These are phyloP conservation scores for Rattus norvegicus DNA, from an alignment of 2,113 vertebrate species.

Conservation along the genomic window DNA sequence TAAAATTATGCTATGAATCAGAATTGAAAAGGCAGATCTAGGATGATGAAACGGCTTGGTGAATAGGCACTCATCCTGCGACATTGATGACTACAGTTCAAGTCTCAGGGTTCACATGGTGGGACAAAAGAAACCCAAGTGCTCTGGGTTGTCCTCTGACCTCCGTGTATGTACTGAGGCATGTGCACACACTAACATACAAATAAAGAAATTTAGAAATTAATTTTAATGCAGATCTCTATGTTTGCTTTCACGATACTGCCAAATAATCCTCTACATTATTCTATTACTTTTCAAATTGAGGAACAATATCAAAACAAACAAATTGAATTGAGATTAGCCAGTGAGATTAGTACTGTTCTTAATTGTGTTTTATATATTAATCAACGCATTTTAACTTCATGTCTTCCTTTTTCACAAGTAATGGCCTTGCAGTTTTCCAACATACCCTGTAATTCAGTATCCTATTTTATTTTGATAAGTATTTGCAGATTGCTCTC, in stretches of 20 bases:
- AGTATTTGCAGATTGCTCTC: not conserved
- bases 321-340: not conserved
- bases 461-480: not conserved
- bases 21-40: not conserved
- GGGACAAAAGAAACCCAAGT: not conserved
- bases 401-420: not conserved
- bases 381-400: not conserved
- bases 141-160: not conserved
- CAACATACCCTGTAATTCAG: not conserved
- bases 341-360: not conserved
- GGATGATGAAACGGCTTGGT: not conserved
- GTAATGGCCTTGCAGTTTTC: not conserved
- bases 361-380: not conserved
- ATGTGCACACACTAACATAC: too few relatives aligned
- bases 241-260: not conserved
- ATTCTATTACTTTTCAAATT: not conserved
- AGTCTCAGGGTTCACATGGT: not conserved
- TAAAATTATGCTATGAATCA: not conserved
- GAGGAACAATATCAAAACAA: not conserved
- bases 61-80: fast-evolving
- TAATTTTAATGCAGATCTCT: not conserved
- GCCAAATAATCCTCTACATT: not conserved
- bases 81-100: too few relatives aligned
- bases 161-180: not conserved
- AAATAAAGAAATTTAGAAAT: not conserved